These are phyloP conservation scores for Drosophila monieri DNA, from an alignment of 2,888 invertebrate genomes.

Conservation along the genomic window DNA sequence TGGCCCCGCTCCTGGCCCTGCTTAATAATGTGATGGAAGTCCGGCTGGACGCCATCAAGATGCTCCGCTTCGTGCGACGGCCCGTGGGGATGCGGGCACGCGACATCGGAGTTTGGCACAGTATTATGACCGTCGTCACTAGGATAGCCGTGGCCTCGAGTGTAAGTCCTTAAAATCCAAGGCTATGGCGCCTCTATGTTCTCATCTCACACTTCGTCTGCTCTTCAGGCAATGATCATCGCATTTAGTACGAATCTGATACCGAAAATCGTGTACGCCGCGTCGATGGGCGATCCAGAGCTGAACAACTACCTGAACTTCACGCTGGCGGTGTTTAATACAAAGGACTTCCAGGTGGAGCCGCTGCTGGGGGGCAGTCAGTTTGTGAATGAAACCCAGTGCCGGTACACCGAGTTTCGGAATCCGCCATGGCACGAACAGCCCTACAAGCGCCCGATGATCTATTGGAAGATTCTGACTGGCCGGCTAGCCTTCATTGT, in stretches of 20 bases:
- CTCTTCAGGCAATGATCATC: conserved; percentile 90
- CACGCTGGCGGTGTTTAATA: conserved; percentile 88
- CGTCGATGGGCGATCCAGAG: conserved; percentile 83
- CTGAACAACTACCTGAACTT: conserved; percentile 89
- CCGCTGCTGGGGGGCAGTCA: conserved; percentile 74
- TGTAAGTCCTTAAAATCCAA: conserved; percentile 85
- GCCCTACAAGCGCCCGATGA: conserved; percentile 87
- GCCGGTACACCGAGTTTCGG: conserved; percentile 89
- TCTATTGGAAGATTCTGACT: conserved; percentile 90
- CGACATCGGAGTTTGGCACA: conserved; percentile 92
- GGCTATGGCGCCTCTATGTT: not conserved
- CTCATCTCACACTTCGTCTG: not conserved
- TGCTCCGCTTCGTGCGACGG: conserved; percentile 89
- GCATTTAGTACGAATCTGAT: conserved; percentile 94
- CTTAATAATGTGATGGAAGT: conserved; percentile 93
- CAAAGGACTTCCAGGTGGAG: conserved; percentile 85
- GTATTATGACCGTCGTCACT: conserved; percentile 90
- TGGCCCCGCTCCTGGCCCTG: conserved; percentile 92
- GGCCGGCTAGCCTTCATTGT: conserved; percentile 90
- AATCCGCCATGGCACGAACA: conserved; percentile 85
- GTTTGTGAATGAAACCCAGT: conserved; percentile 83
- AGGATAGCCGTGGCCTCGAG: conserved; percentile 91
- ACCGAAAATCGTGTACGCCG: conserved; percentile 89
- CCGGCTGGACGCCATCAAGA: conserved; percentile 92
- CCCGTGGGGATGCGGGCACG: conserved; percentile 90